A percentile compares a stretch with the other conserved stretches of the same genome.
These are phyloP conservation scores for Helicolenus hilgendorfi DNA, from an alignment of 2,797 vertebrate genomes.

Conservation along the genomic window DNA sequence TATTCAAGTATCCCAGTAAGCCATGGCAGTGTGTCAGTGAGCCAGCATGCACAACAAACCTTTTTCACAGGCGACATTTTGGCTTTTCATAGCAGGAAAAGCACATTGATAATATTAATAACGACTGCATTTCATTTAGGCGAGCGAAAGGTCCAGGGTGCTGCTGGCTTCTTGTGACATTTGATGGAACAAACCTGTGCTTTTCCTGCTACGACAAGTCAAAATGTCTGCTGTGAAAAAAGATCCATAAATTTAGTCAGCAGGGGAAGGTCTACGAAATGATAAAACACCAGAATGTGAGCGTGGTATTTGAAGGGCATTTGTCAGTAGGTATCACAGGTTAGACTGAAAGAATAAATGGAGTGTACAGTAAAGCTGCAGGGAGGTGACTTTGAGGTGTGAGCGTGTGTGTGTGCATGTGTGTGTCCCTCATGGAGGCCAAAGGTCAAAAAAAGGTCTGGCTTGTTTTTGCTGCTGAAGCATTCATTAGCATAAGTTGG, in stretches of 20 bases:
- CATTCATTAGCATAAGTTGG: slow-evolving; percentile 52
- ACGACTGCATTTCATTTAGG: neutral
- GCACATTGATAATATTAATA: neutral
- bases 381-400: slow-evolving; percentile 12
- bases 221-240: neutral
- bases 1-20: neutral
- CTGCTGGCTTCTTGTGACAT: neutral
- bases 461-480: slow-evolving; percentile 51
- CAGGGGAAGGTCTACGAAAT: neutral
- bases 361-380: slow-evolving; percentile 45
- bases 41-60: neutral
- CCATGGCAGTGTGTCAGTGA: neutral
- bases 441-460: slow-evolving; percentile 38
- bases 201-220: neutral
- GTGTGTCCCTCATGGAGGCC: neutral
- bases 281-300: neutral
- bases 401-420: neutral
- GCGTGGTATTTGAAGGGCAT: slow-evolving; percentile 25
- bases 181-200: neutral
- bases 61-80: neutral
- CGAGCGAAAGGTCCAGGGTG: neutral
- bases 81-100: neutral
- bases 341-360: slow-evolving; percentile 50
- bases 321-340: slow-evolving; percentile 46
- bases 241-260: neutral